phyloP scores from a whole-genome alignment of 2,888 invertebrate species.

The Bimastos eiseni region DNA sequence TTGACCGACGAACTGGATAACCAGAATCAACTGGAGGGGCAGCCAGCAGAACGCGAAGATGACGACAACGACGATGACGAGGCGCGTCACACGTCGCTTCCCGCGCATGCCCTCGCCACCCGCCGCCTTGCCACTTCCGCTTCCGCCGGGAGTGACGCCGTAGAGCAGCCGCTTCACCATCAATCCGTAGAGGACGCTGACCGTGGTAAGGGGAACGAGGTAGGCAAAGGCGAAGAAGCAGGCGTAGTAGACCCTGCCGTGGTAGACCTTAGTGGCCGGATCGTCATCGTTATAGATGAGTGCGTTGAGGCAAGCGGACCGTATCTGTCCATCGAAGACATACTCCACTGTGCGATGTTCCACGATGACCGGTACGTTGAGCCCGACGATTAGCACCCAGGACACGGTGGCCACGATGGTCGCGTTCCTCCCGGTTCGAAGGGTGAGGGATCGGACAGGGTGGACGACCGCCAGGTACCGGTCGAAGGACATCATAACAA shows the following conservation, averaged over 20 bases:
- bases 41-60: conserved; percentile 93
- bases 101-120: conserved; percentile 81
- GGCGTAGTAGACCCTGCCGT: conserved; percentile 47
- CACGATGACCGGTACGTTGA: conserved; percentile 27
- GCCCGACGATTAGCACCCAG: conserved; percentile 34
- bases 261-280: background rate
- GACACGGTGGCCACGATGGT: conserved; percentile 26
- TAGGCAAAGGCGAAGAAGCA: conserved; percentile 81
- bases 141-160: conserved; percentile 28
- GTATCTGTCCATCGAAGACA: background rate
- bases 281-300: background rate
- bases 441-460: conserved; percentile 79
- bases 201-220: conserved; percentile 82
- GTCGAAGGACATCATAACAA: conserved; percentile 90
- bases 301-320: conserved; percentile 25
- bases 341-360: conserved; percentile 33
- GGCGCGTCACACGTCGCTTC: conserved; percentile 84
- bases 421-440: conserved; percentile 37
- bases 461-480: conserved; percentile 88
- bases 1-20: conserved; percentile 78
- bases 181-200: conserved; percentile 83
- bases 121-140: conserved; percentile 47
- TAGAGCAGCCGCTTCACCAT: conserved; percentile 70
- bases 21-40: conserved; percentile 78
- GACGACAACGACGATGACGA: conserved; percentile 87